Conservation (phyloP, 2,888 invertebrate species). For the Dyspetes luteomarginatus region DNA sequence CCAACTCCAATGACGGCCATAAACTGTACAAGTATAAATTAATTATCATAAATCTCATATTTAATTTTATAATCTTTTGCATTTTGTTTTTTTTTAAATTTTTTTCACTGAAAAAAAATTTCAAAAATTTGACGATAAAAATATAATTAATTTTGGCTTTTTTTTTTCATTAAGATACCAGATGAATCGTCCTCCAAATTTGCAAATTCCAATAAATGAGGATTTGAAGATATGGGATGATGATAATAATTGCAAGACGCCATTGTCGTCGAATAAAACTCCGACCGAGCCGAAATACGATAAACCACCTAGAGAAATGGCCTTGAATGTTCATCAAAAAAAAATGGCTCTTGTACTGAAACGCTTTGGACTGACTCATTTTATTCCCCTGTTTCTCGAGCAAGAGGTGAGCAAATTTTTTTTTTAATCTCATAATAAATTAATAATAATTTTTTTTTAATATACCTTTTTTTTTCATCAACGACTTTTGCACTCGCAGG, state of each 20-base stretch:
- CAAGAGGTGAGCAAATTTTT: constrained; percentile 76
- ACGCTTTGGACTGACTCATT: constrained; percentile 73
- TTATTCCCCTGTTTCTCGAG: constrained; percentile 76
- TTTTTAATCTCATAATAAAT: too few species aligned
- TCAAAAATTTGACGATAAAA: too few species aligned
- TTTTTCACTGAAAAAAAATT: too few species aligned
- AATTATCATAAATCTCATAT: neutral
- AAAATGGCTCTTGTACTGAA: constrained; percentile 75
- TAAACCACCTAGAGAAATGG: constrained; percentile 77
- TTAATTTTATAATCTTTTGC: neutral
- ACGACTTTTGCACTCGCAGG: constrained; percentile 68
- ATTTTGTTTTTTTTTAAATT: neutral
- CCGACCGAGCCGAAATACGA: constrained; percentile 76
- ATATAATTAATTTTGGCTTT: too few species aligned
- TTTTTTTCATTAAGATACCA: constrained; percentile 65
- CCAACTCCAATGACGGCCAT: neutral
- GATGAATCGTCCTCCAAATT: constrained; percentile 71
- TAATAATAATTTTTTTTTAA: neutral
- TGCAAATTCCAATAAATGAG: constrained; percentile 61
- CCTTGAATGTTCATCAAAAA: constrained; percentile 72
- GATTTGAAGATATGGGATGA: neutral
- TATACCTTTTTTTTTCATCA: neutral
- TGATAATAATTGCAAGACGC: neutral
- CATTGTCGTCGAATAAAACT: constrained; percentile 70
- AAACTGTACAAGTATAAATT: constrained; percentile 40